Conservation (phyloP, 2,888 invertebrate genomes). For the Ormia ochracea region DNA sequence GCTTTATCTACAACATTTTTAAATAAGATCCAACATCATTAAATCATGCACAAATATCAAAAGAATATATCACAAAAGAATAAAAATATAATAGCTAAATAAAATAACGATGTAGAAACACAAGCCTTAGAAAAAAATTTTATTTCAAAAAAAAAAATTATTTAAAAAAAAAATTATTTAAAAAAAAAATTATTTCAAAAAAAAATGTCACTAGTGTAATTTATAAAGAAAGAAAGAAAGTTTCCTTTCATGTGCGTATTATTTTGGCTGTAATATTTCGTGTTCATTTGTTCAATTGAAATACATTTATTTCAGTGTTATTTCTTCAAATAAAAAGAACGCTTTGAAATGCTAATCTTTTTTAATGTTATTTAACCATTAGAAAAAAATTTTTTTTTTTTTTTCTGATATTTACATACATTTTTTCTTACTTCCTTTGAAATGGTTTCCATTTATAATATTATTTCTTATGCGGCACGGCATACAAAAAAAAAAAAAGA, state of each 20-base stretch:
- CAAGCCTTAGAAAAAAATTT: background rate
- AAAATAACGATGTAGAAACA: background rate
- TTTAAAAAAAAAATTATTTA: no score
- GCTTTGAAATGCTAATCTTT: constrained; percentile 61
- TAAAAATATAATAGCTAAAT: constrained; percentile 4
- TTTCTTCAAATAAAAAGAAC: constrained; percentile 20
- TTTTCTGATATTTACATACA: background rate
- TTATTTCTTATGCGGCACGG: background rate
- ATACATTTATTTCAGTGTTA: constrained; percentile 23
- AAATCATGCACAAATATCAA: constrained; percentile 61
- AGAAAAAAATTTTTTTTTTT: constrained; percentile 15
- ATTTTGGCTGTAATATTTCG: background rate
- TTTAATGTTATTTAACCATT: constrained; percentile 49
- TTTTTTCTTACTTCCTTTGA: background rate
- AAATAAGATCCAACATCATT: constrained; percentile 41
- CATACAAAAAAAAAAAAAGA: background rate
- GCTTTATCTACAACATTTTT: background rate
- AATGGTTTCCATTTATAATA: constrained; percentile 27
- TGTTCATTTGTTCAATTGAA: constrained; percentile 14
- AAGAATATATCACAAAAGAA: constrained; percentile 37
- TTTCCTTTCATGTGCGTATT: constrained; percentile 23
- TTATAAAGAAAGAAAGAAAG: constrained; percentile 2
- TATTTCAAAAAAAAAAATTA: no score
- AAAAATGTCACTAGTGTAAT: constrained; percentile 48
- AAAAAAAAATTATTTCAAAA: no score